Evolutionary conservation across 2,888 invertebrate genomes (phyloP), one percentile per base, ranked within the genome.

Genomic region (Cerastis rubricosa): DNA sequence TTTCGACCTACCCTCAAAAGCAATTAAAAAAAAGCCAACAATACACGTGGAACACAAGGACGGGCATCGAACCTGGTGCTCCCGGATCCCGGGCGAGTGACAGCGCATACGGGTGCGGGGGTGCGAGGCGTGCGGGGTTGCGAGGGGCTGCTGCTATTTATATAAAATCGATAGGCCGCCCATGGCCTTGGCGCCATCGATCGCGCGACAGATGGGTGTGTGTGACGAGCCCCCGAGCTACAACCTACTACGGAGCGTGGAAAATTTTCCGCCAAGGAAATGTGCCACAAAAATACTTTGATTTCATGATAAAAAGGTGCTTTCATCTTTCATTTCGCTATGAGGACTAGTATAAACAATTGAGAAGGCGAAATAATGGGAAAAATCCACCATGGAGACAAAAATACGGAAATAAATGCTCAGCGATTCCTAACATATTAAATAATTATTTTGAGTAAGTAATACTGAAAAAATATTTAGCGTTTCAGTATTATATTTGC

Each of bases 101-200:
- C 74, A 70, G 79, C 80, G 82, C 85, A 77, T 76, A 80, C 72
- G 88, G 88, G 86, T 66, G 86, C 22, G 40, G 63, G 64, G 14
- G 64, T 64, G 64, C 43, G 68, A 85, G 80, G 76, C 87, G 64
- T 64, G 64, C 43, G 68, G 85, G 80, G 76, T 87, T 85, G 85
- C 86, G 87, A 87, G 87, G 91, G 90, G 95, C 95, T 95, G 92
- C 81, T 88, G 92, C 96, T 96, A 96, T 96, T 95, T 95, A 96
- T 96, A 96, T 88, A 89, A 89, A 93, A 96, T 96, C 96, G 95
- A 96, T 96, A 95, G 85, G 89, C 89, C 95, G 96, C 93, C 96
- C 96, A 94, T 96, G 96, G 95, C 96, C 96, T 96, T 96, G 96
- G 91, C 89, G 78, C 85, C 93, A 95, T 96, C 95, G 96, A 96